A percentile compares a stretch with the other conserved stretches of the same genome.
These are phyloP conservation scores for Haplochromis vanheusdeni DNA, from an alignment of 2,113 vertebrate species.

Conservation along the genomic window DNA sequence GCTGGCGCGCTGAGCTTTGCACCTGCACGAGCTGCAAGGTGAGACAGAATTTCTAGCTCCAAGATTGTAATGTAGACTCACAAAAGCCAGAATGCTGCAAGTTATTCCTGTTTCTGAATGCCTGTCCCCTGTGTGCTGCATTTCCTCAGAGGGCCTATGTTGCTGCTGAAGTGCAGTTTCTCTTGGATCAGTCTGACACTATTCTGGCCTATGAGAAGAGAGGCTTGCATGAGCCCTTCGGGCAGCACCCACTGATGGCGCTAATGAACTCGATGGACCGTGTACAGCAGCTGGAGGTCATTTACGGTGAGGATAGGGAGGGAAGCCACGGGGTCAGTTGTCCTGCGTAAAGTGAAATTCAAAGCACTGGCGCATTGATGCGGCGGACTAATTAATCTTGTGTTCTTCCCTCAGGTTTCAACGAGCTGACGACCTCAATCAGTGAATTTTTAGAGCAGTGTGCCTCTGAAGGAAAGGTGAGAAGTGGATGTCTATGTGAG, in stretches of 20 bases:
- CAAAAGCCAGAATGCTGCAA: neutral
- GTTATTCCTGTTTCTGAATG: neutral
- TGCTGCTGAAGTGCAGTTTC: slow-evolving; percentile 81
- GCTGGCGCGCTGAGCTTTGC: slow-evolving; percentile 87
- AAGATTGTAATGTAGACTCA: neutral
- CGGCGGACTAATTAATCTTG: neutral
- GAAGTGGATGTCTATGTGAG: neutral
- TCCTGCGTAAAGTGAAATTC: neutral
- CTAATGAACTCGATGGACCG: slow-evolving; percentile 82
- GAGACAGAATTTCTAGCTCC: neutral
- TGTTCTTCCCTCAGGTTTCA: slow-evolving; percentile 75
- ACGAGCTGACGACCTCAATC: slow-evolving; percentile 84
- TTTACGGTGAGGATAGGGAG: slow-evolving; percentile 78
- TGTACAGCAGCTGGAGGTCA: slow-evolving; percentile 90
- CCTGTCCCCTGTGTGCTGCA: neutral
- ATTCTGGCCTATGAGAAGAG: slow-evolving; percentile 89
- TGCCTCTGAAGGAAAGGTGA: slow-evolving; percentile 89
- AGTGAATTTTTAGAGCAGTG: slow-evolving; percentile 83
- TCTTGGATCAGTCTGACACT: slow-evolving; percentile 89
- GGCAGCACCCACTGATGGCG: slow-evolving; percentile 84
- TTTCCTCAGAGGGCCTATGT: slow-evolving; percentile 80
- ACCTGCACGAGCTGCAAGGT: slow-evolving; percentile 85
- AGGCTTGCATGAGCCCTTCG: slow-evolving; percentile 75
- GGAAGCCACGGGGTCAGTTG: neutral
- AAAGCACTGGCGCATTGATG: neutral